A percentile compares a stretch with the other conserved stretches of the same genome.
These are phyloP conservation scores for Psittacula cyanocephala DNA, from an alignment of 2,113 vertebrate species.

Conservation along the genomic window DNA sequence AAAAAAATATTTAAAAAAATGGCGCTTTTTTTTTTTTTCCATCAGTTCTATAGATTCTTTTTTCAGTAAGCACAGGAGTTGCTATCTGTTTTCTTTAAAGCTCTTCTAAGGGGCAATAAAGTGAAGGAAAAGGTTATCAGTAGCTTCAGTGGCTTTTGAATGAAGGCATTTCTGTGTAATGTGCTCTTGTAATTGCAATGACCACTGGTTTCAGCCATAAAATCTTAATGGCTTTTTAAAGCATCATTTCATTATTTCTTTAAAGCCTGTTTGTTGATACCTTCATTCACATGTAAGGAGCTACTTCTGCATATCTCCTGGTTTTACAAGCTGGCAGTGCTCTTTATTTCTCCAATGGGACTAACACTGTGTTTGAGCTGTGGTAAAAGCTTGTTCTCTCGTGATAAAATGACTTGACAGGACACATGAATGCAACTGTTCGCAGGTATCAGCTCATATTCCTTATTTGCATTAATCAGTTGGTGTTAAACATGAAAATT, in stretches of 20 bases:
- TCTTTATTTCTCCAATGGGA: not conserved
- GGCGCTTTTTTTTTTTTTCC: not conserved
- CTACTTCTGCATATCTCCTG: not conserved
- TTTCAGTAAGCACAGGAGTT: not conserved
- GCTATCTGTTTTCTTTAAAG: not conserved
- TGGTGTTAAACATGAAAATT: not conserved
- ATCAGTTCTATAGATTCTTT: not conserved
- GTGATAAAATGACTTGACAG: not conserved
- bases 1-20: not conserved
- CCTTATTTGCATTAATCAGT: not conserved
- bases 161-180: not conserved
- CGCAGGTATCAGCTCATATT: not conserved
- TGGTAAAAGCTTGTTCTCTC: not conserved
- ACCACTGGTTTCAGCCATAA: not conserved
- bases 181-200: not conserved
- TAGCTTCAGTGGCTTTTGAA: not conserved
- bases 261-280: not conserved
- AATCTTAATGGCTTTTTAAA: not conserved
- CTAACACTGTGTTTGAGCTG: not conserved
- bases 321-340: not conserved
- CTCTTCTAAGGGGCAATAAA: not conserved
- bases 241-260: not conserved
- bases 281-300: not conserved
- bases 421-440: not conserved
- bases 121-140: not conserved